phyloP scores from a whole-genome alignment of 2,888 invertebrate genomes.

The Agrotis clavis region DNA sequence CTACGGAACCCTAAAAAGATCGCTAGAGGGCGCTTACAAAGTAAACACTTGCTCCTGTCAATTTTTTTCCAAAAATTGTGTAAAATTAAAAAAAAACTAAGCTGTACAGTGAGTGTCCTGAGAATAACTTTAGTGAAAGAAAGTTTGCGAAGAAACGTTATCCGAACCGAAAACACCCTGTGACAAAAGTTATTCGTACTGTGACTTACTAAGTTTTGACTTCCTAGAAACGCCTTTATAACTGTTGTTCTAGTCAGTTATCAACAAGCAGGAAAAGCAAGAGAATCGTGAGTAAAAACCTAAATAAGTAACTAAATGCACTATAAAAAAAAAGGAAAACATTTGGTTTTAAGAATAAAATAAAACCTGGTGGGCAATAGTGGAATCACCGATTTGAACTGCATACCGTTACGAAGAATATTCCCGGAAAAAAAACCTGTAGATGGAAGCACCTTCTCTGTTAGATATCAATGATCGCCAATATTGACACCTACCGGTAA shows the following conservation, averaged over 20 bases:
- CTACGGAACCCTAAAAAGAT: too few species aligned
- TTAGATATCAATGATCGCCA: not conserved
- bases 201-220: not conserved
- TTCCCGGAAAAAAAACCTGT: not conserved
- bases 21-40: not conserved
- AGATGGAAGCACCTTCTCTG: not conserved
- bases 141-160: slow-evolving; percentile 2
- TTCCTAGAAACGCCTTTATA: not conserved
- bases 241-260: not conserved
- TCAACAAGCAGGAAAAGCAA: not conserved
- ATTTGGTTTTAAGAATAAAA: not conserved
- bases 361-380: not conserved
- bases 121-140: not conserved
- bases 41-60: not conserved
- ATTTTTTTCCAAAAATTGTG: not conserved
- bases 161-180: not conserved
- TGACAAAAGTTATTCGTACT: not conserved
- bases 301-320: not conserved
- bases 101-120: not conserved
- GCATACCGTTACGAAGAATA: not conserved
- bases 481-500: not conserved
- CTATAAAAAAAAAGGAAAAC: slow-evolving; percentile 1
- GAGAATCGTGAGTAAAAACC: slow-evolving; percentile 1
- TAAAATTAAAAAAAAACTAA: not conserved
- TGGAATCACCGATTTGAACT: not conserved